Percentiles rank a stretch among this genome's conserved stretches.
Evolutionary conservation across 2,888 invertebrate genomes (phyloP).

Genomic region (Glaucopsyche alexis): DNA sequence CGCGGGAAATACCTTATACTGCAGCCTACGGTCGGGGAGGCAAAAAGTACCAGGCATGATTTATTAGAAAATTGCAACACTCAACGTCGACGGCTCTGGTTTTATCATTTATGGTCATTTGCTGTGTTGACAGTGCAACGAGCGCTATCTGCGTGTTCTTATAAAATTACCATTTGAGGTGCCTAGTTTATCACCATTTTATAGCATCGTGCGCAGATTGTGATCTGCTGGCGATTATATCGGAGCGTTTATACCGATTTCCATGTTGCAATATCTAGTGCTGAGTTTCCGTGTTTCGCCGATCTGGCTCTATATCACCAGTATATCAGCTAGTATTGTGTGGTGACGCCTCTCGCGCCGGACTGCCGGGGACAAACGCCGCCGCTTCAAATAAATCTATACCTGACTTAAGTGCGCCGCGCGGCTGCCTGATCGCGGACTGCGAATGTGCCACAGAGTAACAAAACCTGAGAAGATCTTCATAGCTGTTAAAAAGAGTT

Average conservation of each 20-base stretch:
- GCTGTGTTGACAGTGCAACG: background rate
- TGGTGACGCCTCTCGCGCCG: background rate
- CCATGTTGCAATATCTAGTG: slow-evolving; percentile 18
- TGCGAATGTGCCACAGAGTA: background rate
- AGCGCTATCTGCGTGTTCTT: background rate
- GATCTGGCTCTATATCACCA: slow-evolving; percentile 10
- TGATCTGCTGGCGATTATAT: slow-evolving; percentile 12
- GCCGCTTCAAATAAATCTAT: background rate
- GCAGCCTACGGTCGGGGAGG: background rate
- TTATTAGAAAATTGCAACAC: slow-evolving; percentile 9
- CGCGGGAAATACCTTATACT: slow-evolving; percentile 1
- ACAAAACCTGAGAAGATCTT: background rate
- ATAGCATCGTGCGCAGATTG: slow-evolving; percentile 14
- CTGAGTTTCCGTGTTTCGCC: slow-evolving; percentile 16
- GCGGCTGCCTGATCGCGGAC: background rate
- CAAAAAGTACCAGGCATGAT: background rate
- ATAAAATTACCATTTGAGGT: slow-evolving; percentile 13
- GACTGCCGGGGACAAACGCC: background rate
- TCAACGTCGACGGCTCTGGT: background rate
- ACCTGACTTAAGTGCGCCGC: background rate
- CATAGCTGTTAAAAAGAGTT: too few species aligned
- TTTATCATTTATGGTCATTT: background rate
- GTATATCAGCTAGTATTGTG: slow-evolving; percentile 23
- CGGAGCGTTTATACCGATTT: slow-evolving; percentile 9
- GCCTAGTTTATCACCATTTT: slow-evolving; percentile 15